phyloP scores from a whole-genome alignment of 2,797 vertebrate species.

The Tenualosa ilisha region DNA sequence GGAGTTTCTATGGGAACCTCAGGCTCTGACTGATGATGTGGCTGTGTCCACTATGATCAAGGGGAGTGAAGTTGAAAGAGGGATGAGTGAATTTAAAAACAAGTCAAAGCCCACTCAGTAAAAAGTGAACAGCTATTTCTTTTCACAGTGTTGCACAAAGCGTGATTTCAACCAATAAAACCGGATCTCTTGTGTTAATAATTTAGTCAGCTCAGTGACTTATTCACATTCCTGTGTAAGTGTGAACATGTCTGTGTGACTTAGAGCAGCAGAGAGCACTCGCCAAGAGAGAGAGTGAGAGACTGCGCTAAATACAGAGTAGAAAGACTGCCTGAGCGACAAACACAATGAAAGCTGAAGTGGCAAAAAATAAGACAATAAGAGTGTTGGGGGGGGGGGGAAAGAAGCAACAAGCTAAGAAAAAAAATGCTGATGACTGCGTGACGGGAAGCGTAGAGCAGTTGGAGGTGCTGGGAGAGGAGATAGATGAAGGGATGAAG shows the following conservation, averaged over 20 bases:
- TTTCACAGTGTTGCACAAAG: background rate
- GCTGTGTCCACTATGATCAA: slow-evolving; percentile 61
- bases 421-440: slow-evolving; percentile 28
- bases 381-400: background rate
- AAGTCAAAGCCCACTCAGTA: background rate
- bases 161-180: slow-evolving; percentile 23
- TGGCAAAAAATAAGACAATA: slow-evolving; percentile 21
- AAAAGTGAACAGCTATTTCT: background rate
- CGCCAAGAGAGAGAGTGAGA: background rate
- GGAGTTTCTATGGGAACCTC: slow-evolving; percentile 49
- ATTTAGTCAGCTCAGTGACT: slow-evolving; percentile 41
- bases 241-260: slow-evolving; percentile 32
- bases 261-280: background rate
- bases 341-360: slow-evolving; percentile 2
- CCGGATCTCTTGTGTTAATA: slow-evolving; percentile 36
- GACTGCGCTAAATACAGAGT: background rate
- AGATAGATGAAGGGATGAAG: background rate
- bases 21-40: slow-evolving; percentile 51
- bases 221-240: slow-evolving; percentile 36
- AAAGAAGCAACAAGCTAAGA: background rate
- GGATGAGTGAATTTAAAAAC: background rate
- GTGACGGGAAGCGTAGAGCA: background rate
- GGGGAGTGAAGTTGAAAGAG: slow-evolving; percentile 48
- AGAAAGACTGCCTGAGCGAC: background rate
- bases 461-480: slow-evolving; percentile 26